Evolutionary conservation across 1,140 invertebrate species (phyloP).

Genomic region (Euwallacea fornicatus): DNA sequence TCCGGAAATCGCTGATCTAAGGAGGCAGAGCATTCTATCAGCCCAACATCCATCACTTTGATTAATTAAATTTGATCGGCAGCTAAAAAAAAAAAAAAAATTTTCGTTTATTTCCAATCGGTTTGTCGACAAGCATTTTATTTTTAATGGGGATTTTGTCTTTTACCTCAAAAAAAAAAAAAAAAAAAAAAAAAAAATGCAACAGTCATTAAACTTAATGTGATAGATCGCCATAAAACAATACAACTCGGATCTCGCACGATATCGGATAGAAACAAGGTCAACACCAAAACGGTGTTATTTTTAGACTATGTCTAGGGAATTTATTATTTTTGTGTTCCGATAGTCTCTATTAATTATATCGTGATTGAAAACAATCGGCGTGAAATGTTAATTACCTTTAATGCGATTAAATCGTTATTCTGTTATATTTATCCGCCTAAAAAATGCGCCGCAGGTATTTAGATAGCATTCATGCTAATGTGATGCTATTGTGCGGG

Average conservation of each 20-base stretch:
- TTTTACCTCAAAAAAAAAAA: no score
- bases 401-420: conserved; percentile 6
- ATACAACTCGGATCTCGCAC: background rate
- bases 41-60: no score
- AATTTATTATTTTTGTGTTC: conserved; percentile 6
- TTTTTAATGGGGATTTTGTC: no score
- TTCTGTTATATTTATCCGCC: background rate
- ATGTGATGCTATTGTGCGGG: background rate
- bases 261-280: conserved; percentile 1
- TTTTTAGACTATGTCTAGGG: background rate
- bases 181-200: no score
- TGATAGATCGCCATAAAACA: background rate
- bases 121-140: no score
- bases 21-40: no score
- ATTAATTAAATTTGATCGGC: no score
- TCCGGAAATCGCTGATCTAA: no score
- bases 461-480: conserved; percentile 1
- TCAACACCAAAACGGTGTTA: conserved; percentile 9
- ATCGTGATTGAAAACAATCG: conserved; percentile 6
- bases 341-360: background rate
- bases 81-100: no score
- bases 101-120: no score
- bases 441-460: background rate
- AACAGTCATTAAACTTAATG: background rate
- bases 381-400: background rate